Conservation (phyloP, 2,888 invertebrate species). For the Formica aserva region DNA sequence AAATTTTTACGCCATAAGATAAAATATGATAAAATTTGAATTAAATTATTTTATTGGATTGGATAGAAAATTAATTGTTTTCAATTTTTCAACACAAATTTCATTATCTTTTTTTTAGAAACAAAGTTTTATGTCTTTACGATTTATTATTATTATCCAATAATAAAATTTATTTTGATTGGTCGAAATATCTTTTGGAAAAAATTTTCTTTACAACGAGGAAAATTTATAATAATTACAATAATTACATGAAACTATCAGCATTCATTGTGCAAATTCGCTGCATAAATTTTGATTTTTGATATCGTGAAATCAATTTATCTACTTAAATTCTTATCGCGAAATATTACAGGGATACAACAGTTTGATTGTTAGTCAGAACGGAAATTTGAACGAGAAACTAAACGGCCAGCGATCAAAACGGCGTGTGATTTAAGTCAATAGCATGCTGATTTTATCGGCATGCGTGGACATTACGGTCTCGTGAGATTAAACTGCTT, state of each 20-base stretch:
- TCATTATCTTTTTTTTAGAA: neutral
- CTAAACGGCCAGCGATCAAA: conserved; percentile 3
- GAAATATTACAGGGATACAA: no score
- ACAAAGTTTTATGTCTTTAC: neutral
- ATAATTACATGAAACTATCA: neutral
- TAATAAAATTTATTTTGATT: neutral
- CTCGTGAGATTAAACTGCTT: conserved; percentile 29
- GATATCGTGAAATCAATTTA: neutral
- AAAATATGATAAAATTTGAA: neutral
- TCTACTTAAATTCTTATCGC: neutral
- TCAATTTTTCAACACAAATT: neutral
- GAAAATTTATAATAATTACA: neutral
- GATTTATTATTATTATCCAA: neutral
- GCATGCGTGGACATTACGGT: neutral
- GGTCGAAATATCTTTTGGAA: neutral
- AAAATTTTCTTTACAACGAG: neutral
- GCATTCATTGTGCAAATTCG: neutral
- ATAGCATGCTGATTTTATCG: neutral
- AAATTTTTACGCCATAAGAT: neutral
- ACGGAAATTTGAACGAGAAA: conserved; percentile 1
- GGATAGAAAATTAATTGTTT: neutral
- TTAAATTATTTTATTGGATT: neutral
- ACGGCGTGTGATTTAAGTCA: conserved; percentile 26
- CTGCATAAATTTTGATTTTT: neutral
- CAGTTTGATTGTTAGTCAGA: neutral